phyloP scores from a whole-genome alignment of 2,888 invertebrate species.

The Ptilodon capucinus region DNA sequence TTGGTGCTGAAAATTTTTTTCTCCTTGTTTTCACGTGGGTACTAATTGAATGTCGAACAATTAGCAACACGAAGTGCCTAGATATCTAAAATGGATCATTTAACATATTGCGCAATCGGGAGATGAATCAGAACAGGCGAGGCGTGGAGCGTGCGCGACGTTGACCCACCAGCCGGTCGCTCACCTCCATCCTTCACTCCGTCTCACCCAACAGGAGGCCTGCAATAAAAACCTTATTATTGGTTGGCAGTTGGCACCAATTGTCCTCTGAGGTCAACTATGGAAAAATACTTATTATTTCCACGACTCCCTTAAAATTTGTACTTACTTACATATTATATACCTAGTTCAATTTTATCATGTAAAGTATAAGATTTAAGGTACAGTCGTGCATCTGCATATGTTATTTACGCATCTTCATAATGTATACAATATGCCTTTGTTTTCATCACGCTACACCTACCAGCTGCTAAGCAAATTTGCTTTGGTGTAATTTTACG shows the following conservation, averaged over 20 bases:
- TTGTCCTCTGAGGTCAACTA: not conserved
- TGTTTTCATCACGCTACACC: constrained; percentile 7
- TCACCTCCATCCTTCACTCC: constrained; percentile 55
- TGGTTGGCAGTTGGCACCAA: not conserved
- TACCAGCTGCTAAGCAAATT: constrained; percentile 21
- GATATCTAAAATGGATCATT: constrained; percentile 20
- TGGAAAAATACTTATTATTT: not conserved
- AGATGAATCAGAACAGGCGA: constrained; percentile 48
- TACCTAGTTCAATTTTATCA: too few species aligned
- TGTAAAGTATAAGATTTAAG: too few species aligned
- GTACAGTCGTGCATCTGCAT: not conserved
- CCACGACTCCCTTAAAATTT: too few species aligned
- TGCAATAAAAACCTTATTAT: constrained; percentile 3
- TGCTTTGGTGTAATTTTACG: constrained; percentile 11
- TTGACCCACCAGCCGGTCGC: constrained; percentile 69
- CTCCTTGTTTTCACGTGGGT: too few species aligned
- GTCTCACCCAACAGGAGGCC: constrained; percentile 13
- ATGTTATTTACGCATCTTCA: constrained; percentile 3
- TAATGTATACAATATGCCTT: constrained; percentile 1
- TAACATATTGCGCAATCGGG: constrained; percentile 46
- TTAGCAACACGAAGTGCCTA: not conserved
- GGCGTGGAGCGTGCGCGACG: constrained; percentile 46
- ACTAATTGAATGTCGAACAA: not conserved
- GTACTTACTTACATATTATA: too few species aligned
- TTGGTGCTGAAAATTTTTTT: too few species aligned